Conservation (phyloP, 2,797 vertebrate species). For the Neosilurus hyrtlii region DNA sequence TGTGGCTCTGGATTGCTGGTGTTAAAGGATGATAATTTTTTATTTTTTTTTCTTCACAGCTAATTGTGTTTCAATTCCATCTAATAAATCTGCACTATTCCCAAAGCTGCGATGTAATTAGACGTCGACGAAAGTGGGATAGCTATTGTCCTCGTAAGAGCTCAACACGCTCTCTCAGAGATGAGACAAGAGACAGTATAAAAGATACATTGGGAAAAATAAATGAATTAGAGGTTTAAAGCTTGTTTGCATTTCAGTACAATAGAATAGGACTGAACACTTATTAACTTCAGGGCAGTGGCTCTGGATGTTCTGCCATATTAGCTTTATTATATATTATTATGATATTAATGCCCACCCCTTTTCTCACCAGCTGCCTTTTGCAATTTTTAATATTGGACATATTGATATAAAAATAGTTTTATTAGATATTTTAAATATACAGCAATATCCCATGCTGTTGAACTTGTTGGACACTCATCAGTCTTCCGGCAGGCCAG, state of each 20-base stretch:
- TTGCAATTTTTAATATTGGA: neutral
- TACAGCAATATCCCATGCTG: neutral
- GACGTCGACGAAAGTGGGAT: constrained; percentile 4
- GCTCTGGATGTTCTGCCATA: neutral
- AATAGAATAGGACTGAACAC: neutral
- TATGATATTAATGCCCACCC: too few relatives aligned
- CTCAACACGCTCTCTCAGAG: neutral
- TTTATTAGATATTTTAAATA: neutral
- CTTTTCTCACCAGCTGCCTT: neutral
- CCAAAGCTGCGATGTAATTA: constrained; percentile 33
- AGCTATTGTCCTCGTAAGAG: constrained; percentile 21
- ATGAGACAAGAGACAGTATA: neutral
- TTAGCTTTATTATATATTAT: too few relatives aligned
- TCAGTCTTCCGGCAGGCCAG: too few relatives aligned
- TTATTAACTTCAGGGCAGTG: neutral
- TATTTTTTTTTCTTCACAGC: neutral
- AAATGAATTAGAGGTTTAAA: neutral
- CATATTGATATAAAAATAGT: neutral
- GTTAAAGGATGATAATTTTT: constrained; percentile 15
- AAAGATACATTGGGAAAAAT: neutral
- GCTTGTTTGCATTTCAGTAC: neutral
- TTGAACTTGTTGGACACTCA: too few relatives aligned
- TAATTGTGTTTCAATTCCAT: constrained; percentile 18
- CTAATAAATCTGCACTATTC: constrained; percentile 15
- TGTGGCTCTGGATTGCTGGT: neutral